Percentiles rank a stretch among this genome's conserved stretches.
phyloP scores from a whole-genome alignment of 2,888 invertebrate species.

The Trypoxylon attenuatum region DNA sequence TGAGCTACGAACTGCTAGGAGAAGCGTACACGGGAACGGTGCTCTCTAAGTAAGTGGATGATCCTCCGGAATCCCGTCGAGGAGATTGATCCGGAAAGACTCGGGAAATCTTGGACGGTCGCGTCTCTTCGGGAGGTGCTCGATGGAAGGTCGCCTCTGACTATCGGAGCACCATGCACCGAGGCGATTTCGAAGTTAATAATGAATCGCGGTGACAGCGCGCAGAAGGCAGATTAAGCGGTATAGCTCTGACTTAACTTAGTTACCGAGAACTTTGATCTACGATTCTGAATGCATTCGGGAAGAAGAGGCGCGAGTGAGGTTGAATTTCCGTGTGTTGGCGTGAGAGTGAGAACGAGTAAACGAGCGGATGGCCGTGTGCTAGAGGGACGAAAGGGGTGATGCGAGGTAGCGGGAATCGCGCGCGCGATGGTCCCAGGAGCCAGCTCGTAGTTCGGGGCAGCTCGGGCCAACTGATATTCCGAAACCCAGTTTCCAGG shows the following conservation, averaged over 20 bases:
- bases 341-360: neutral
- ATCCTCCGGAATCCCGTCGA: too few relatives aligned
- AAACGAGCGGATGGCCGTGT: neutral
- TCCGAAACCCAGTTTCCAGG: conserved; percentile 42
- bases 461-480: conserved; percentile 24
- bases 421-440: neutral
- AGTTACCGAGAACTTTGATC: conserved; percentile 61
- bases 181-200: conserved; percentile 17
- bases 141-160: too few relatives aligned
- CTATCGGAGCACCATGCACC: too few relatives aligned
- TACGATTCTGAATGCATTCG: conserved; percentile 46
- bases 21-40: too few relatives aligned
- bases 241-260: conserved; percentile 50
- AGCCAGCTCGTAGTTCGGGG: neutral
- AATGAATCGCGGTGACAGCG: conserved; percentile 24
- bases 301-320: neutral
- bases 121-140: too few relatives aligned
- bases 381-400: conserved; percentile 5
- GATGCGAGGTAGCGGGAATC: neutral
- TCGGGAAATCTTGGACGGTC: too few relatives aligned
- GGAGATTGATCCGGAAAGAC: too few relatives aligned
- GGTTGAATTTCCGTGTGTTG: neutral
- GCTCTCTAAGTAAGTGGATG: too few relatives aligned
- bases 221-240: conserved; percentile 16
- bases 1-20: too few relatives aligned